These are phyloP conservation scores for Bunonema sp. DNA, from an alignment of 2,888 invertebrate species.

Conservation along the genomic window DNA sequence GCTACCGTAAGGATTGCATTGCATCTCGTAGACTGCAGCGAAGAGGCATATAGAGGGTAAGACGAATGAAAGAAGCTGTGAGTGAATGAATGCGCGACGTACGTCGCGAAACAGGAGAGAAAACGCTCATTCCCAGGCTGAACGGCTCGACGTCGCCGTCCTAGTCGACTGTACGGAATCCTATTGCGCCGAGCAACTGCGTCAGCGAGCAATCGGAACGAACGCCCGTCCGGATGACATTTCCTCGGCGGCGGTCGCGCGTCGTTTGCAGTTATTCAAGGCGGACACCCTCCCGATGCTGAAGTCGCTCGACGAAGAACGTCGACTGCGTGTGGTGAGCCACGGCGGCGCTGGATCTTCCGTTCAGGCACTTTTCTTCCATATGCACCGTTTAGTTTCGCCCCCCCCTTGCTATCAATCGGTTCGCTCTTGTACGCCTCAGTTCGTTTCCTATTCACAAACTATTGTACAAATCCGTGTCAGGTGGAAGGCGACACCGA, in stretches of 20 bases:
- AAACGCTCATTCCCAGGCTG: slow-evolving; percentile 24
- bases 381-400: not conserved
- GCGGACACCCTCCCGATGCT: slow-evolving; percentile 75
- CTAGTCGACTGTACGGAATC: slow-evolving; percentile 78
- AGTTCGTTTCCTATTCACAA: not conserved
- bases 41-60: too few species aligned
- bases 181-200: slow-evolving; percentile 33
- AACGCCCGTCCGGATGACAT: slow-evolving; percentile 2
- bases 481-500: slow-evolving; percentile 40
- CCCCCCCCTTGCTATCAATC: slow-evolving; percentile 2
- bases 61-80: too few species aligned
- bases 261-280: slow-evolving; percentile 69
- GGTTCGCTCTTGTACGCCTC: not conserved
- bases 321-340: slow-evolving; percentile 68
- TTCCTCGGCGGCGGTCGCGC: too few species aligned
- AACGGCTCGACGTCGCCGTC: slow-evolving; percentile 58
- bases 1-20: slow-evolving; percentile 11
- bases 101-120: too few species aligned
- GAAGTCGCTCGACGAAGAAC: slow-evolving; percentile 65
- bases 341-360: too few species aligned
- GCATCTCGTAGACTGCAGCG: not conserved
- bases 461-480: slow-evolving; percentile 6
- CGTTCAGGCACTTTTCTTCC: slow-evolving; percentile 2
- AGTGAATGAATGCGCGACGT: too few species aligned
- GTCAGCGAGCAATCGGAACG: slow-evolving; percentile 14